These are phyloP conservation scores for Myxocyprinus asiaticus DNA, from an alignment of 2,113 vertebrate genomes.

Conservation along the genomic window DNA sequence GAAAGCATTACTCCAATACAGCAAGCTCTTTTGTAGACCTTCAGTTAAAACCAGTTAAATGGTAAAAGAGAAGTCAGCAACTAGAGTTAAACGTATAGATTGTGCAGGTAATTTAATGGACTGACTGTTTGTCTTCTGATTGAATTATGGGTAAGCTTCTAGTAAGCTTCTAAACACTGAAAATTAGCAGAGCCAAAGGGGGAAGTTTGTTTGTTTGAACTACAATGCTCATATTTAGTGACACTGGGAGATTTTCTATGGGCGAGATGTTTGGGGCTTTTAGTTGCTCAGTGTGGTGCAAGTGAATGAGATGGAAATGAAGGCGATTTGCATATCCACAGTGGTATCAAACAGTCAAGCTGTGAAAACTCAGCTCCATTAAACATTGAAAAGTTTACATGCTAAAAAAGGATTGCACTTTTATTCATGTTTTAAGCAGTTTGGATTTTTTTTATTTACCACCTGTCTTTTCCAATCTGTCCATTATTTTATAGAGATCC, in stretches of 20 bases:
- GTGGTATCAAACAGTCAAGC: conserved; percentile 41
- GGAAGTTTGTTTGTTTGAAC: conserved; percentile 35
- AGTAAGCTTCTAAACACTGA: neutral
- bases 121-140: conserved; percentile 25
- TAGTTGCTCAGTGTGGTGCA: conserved; percentile 38
- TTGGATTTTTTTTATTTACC: conserved; percentile 7
- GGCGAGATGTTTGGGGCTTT: conserved; percentile 38
- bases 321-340: conserved; percentile 46
- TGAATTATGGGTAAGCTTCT: neutral
- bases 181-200: neutral
- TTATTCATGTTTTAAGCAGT: neutral
- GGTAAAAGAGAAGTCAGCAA: conserved; percentile 39
- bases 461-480: neutral
- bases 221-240: neutral
- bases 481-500: too few species aligned
- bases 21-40: conserved; percentile 23
- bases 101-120: conserved; percentile 27
- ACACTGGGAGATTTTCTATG: conserved; percentile 29
- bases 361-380: conserved; percentile 42
- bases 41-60: conserved; percentile 33
- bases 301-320: conserved; percentile 51
- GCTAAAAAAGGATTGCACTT: conserved; percentile 2
- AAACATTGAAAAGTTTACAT: conserved; percentile 24
- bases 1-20: conserved; percentile 11
- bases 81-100: conserved; percentile 44